A percentile compares a stretch with the other conserved stretches of the same genome.
Evolutionary conservation across 2,797 vertebrate species (phyloP).

Genomic region (Oreortyx pictus): DNA sequence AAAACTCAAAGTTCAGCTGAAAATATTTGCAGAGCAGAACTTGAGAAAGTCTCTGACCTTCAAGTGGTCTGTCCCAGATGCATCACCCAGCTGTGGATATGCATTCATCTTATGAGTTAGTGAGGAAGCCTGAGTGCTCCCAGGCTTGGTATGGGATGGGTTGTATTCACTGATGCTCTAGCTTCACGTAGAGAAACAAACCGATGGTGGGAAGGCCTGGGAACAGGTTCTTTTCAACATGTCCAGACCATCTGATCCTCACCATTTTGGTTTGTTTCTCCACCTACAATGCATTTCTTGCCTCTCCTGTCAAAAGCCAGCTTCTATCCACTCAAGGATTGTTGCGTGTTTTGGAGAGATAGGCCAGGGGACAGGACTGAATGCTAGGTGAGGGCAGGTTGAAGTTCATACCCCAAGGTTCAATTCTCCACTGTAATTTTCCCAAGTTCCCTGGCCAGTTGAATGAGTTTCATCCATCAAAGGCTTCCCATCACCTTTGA

Average conservation of each 20-base stretch:
- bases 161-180: not conserved
- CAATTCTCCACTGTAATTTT: not conserved
- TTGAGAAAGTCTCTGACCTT: not conserved
- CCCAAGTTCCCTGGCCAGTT: not conserved
- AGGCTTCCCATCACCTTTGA: not conserved
- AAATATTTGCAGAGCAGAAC: not conserved
- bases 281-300: not conserved
- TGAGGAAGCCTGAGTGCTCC: not conserved
- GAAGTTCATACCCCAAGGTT: not conserved
- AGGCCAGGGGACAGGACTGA: not conserved
- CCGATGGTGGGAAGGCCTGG: not conserved
- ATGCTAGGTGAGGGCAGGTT: not conserved
- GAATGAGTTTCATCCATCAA: not conserved
- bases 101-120: fast-evolving
- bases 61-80: fast-evolving
- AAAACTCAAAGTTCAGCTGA: not conserved
- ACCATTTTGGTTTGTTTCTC: not conserved
- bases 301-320: not conserved
- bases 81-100: fast-evolving
- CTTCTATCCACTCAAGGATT: not conserved
- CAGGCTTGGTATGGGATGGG: not conserved
- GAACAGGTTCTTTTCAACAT: not conserved
- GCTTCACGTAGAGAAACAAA: not conserved
- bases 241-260: not conserved
- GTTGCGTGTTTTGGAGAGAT: not conserved